These are phyloP conservation scores for Turritopsis rubra DNA, from an alignment of 30 jellyfish, hydroid and myxozoan genomes.

Conservation along the genomic window DNA sequence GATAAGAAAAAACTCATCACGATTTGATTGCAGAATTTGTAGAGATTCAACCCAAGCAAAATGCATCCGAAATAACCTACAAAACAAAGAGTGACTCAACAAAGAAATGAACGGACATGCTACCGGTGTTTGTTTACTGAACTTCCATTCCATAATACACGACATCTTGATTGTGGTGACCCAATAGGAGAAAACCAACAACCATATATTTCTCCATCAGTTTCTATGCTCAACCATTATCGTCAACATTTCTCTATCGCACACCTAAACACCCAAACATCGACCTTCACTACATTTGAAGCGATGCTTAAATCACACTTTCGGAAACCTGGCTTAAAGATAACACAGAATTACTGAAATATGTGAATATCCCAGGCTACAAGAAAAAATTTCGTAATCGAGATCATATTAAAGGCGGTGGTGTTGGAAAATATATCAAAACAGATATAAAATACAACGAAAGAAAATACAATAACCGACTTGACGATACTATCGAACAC, in stretches of 20 bases:
- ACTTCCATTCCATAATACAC: too few species aligned
- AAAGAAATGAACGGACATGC: too few species aligned
- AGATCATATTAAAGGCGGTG: constrained; percentile 48
- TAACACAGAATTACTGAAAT: background rate
- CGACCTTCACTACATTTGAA: background rate
- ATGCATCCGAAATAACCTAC: too few species aligned
- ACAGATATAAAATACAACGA: background rate
- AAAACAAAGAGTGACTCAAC: too few species aligned
- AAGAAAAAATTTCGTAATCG: constrained; percentile 44
- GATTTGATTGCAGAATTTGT: too few species aligned
- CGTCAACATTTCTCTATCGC: background rate
- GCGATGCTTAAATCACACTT: background rate
- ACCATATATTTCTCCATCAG: too few species aligned
- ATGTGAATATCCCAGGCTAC: constrained; percentile 47
- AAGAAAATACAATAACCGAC: background rate
- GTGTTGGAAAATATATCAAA: constrained; percentile 46
- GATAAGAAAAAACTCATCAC: too few species aligned
- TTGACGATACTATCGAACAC: background rate
- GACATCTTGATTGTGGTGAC: too few species aligned
- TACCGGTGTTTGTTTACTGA: too few species aligned
- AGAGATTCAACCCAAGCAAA: too few species aligned
- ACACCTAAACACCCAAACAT: background rate
- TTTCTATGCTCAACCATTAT: too few species aligned
- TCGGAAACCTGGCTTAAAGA: background rate
- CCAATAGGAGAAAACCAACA: too few species aligned